Percentiles rank a stretch among this genome's conserved stretches.
Conservation (phyloP, 2,113 vertebrate genomes). For the Columbina picui region DNA sequence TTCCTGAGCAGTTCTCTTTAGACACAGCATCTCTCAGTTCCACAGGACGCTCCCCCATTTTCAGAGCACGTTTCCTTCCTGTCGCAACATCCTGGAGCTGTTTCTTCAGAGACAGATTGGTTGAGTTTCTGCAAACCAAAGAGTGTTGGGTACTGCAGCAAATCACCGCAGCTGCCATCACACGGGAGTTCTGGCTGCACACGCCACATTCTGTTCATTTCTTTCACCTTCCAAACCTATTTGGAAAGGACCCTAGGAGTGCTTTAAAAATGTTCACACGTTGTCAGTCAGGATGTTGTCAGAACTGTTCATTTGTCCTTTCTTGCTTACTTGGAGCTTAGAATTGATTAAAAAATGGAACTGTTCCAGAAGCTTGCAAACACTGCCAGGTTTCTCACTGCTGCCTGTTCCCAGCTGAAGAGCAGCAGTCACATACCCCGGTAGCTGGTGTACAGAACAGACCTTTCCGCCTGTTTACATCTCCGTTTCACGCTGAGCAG, state of each 20-base stretch:
- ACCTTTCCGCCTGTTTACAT: neutral
- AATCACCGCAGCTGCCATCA: neutral
- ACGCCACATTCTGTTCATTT: constrained; percentile 37
- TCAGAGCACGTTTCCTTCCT: constrained; percentile 37
- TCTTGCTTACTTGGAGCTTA: constrained; percentile 30
- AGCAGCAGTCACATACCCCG: neutral
- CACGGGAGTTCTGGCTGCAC: constrained; percentile 29
- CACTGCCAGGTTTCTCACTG: neutral
- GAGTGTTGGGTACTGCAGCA: constrained; percentile 33
- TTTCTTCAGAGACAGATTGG: constrained; percentile 57
- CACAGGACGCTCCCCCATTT: neutral
- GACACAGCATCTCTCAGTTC: neutral
- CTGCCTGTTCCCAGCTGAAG: neutral
- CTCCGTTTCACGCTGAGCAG: neutral
- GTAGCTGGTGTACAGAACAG: neutral
- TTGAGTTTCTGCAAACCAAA: constrained; percentile 49
- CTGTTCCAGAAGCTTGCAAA: constrained; percentile 28
- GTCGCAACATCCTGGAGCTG: constrained; percentile 48
- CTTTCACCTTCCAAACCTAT: constrained; percentile 50
- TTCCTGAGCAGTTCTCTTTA: neutral
- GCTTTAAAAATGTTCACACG: constrained; percentile 24
- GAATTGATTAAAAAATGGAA: constrained; percentile 17
- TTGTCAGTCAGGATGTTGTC: constrained; percentile 59
- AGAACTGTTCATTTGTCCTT: constrained; percentile 64
- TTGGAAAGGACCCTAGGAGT: constrained; percentile 23